These are phyloP conservation scores for Nyctereutes procyonoides DNA, from an alignment of 2,113 vertebrate genomes.

Conservation along the genomic window DNA sequence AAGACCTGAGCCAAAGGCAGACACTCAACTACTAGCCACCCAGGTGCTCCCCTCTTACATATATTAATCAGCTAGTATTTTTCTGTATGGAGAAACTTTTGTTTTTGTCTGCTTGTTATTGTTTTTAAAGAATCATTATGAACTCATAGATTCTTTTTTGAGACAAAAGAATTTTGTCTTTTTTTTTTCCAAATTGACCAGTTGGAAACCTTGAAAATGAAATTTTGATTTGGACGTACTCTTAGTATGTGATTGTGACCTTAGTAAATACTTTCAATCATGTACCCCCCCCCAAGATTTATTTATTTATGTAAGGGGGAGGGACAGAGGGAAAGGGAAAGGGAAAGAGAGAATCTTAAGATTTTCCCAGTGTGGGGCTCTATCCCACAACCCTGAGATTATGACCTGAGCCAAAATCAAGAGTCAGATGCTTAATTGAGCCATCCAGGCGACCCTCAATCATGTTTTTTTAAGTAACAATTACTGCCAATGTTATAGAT, in stretches of 20 bases:
- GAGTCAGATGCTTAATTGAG: background rate
- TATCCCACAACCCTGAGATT: no score
- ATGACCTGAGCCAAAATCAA: background rate
- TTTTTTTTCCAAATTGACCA: background rate
- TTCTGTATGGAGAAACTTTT: background rate
- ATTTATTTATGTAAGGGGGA: background rate
- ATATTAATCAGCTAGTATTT: background rate
- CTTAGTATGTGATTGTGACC: background rate
- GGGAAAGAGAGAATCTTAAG: background rate
- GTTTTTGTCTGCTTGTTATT: background rate
- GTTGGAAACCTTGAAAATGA: background rate
- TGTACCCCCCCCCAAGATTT: background rate
- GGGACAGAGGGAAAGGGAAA: background rate
- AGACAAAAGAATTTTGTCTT: background rate
- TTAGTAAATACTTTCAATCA: slow-evolving; percentile 21
- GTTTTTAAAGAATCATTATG: background rate
- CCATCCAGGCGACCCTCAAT: background rate
- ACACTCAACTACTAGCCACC: no score
- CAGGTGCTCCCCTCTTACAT: background rate
- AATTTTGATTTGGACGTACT: slow-evolving; percentile 32
- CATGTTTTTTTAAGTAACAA: background rate
- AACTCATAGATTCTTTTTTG: background rate
- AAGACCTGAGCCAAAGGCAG: no score
- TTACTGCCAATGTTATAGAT: slow-evolving; percentile 12
- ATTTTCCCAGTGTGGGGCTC: background rate